Base-by-base conservation (phyloP, 2,888 invertebrate species). In the Callyntrura sp. region DNA sequence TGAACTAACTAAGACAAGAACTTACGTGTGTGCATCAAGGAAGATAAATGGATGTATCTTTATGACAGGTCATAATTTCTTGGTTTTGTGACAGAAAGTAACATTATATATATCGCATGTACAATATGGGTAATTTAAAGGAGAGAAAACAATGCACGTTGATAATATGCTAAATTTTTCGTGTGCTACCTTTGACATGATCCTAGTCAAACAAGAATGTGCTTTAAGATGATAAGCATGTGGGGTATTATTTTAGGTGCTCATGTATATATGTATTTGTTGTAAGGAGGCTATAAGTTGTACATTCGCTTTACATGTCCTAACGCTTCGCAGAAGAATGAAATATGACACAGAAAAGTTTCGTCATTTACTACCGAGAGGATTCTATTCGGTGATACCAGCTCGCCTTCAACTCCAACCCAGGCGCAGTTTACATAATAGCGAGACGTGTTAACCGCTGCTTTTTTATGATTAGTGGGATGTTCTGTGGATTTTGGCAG, bases 1-100 rank as follows among this genome's bases (percentile, higher is more conserved):
- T 55, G 55, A 55, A 55, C 55, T 14, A 9, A 14, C 9, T 55
- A 55, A 23, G n/a, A n/a, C n/a, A n/a, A n/a, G n/a, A n/a, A n/a
- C n/a, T n/a, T n/a, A n/a, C 20, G 5, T 60, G 60, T 60, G 60
- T 70, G 83, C 70, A 20, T n/a, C 35, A 57, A n/a, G n/a, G n/a
- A 85, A 85, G 55, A 81, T 68, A 35, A 70, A 43, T 35, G 60
- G 45, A 85, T 55, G 55, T 35, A 28, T 45, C 70, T 55, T 51
- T 84, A 62, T 65, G 86, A 78, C 81, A 87, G 25, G 12, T 55
- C 68, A 81, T 87, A 87, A 81, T 87, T 79, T 81, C 45, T 51
- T 68, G 55, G 65, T 81, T 79, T n/a, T 81, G 68, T 81, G 68
- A 87, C 79, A 87, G 14, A 17, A 20, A 73, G 5, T 6, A 20